Evolutionary conservation across 2,113 vertebrate species (phyloP), one percentile per base, ranked within the genome.

Genomic region (Prietella phreatophila): DNA sequence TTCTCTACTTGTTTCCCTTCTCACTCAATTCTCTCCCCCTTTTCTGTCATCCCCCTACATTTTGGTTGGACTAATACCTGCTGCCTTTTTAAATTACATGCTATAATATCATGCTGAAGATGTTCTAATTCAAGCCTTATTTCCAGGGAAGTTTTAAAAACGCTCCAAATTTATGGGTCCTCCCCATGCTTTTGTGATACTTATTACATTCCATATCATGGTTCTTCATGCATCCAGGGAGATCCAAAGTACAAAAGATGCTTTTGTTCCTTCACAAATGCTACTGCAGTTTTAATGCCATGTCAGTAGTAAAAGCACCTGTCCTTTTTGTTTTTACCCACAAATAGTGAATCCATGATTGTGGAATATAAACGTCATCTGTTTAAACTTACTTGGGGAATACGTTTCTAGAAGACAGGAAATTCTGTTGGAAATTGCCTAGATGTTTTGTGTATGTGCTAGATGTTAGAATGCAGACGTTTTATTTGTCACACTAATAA

Each of bases 41-140:
- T 85, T 79, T 30, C 56, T 85, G 36, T 47, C 69, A 60, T 78
- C 63, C 53, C 69, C 53, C 10, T 82, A 69, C 25, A 63, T 63
- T 69, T 60, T 80, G 30, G 14, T 56, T 81, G 27, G n/a, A 15
- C 76, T 75, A 3, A 36, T 25, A 33, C 22, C 65, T n/a, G 42
- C 0, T 67, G 47, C 30, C 47, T 88, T 47, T 55, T 60, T 27
- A 80, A 78, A 79, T 33, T 3, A 14, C n/a, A 86, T 17, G 47
- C 11, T 53, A 27, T 63, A 27, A 76, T 25, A 27, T 22, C 9
- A 22, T 75, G 36, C 13, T 11, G 17, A 75, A 36, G 5, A 69
- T 69, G 8, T 19, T 19, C 33, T 71, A 15, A 0, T 33, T 20
- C 7, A 3, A 10, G 33, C 36, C 19, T 73, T 42, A 39, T 73